phyloP scores from a whole-genome alignment of 2,888 invertebrate genomes.

The Halictus quadricinctus region DNA sequence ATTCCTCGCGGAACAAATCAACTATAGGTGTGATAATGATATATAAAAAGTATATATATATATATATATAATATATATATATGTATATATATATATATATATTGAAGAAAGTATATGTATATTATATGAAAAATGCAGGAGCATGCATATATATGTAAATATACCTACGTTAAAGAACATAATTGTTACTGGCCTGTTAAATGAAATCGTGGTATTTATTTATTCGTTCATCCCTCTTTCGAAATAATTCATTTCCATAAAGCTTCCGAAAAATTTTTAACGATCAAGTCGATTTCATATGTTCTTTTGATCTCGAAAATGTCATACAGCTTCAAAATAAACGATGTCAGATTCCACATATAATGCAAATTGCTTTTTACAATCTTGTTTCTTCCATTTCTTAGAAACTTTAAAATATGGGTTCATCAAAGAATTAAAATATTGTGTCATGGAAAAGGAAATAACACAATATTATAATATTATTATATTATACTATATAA shows the following conservation, averaged over 20 bases:
- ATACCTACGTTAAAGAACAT: constrained; percentile 73
- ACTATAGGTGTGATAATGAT: constrained; percentile 77
- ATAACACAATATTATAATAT: not conserved
- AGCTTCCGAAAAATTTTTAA: not conserved
- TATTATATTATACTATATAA: not conserved
- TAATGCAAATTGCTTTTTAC: not conserved
- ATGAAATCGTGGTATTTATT: constrained; percentile 49
- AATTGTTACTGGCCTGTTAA: constrained; percentile 76
- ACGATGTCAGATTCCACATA: not conserved
- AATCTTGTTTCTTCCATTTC: not conserved
- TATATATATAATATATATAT: constrained; percentile 36
- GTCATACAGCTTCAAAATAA: not conserved
- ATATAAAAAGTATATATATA: constrained; percentile 60
- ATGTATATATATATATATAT: constrained; percentile 39
- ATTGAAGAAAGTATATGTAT: constrained; percentile 32
- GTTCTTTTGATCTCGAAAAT: not conserved
- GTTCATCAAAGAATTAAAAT: not conserved
- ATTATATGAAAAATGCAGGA: constrained; percentile 55
- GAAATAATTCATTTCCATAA: not conserved
- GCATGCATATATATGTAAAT: constrained; percentile 69
- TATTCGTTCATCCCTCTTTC: constrained; percentile 11
- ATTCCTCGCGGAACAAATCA: constrained; percentile 79
- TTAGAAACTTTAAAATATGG: not conserved
- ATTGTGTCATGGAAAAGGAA: not conserved
- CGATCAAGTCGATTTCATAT: not conserved